Evolutionary conservation across 2,113 vertebrate species (phyloP), one percentile per base, ranked within the genome.

Genomic region (Sinocyclocheilus anophthalmus): DNA sequence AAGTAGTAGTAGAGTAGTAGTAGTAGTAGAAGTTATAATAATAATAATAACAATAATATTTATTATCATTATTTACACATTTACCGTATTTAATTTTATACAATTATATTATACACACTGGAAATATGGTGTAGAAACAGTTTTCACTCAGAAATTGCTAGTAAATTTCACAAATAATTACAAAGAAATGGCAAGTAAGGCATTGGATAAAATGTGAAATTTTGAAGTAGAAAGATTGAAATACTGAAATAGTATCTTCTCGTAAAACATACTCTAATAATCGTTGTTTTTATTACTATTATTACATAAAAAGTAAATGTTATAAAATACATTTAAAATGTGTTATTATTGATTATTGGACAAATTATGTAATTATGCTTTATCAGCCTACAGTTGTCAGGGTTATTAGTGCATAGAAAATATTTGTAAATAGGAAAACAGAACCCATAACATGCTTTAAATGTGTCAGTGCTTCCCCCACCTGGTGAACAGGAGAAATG

Each of bases 401-500:
- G 42, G n/a, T 76, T 76, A 26, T 24, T 30, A 39, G 18, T 20
- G 18, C 33, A 70, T 20, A 53, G 3, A 65, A 81, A 5, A 79
- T 61, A 42, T 80, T 42, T 37, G 7, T 24, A 12, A 48, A 65
- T 6, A 30, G 14, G 4, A 20, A 12, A 81, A 20, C 22, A 16
- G 7, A 22, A 39, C 42, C 12, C 26, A 57, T 14, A 16, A 4
- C 70, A 24, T 61, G 50, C 8, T 13, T 26, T 50, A n/a, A 20
- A 33, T 57, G 72, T 70, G 80, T 70, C 24, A 37, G 81, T 91
- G 90, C 88, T 91, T 89, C 90, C 88, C 95, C 95, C 94, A 97
- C 96, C 96, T 88, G 97, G 97, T 84, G 96, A 90, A 53, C 97
- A 99, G 87, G 96, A 94, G 12, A 97, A 95, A 48, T 96, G 95